A percentile compares a stretch with the other conserved stretches of the same genome.
These are phyloP conservation scores for Gnatocerus cornutus DNA, from an alignment of 2,888 invertebrate genomes.

Conservation along the genomic window DNA sequence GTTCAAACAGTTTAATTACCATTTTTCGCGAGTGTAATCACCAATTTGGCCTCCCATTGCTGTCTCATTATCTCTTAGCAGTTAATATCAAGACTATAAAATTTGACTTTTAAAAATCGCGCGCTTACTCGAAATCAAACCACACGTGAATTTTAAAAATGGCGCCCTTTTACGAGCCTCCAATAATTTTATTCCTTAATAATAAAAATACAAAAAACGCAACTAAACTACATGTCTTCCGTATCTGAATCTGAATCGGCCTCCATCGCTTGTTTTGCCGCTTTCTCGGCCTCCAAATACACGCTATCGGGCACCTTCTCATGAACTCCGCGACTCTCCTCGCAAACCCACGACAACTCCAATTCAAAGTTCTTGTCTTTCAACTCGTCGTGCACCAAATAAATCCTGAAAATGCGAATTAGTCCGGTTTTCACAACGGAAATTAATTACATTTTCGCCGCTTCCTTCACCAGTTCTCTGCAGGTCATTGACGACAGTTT, in stretches of 20 bases:
- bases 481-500: constrained; percentile 89
- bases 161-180: too few species aligned
- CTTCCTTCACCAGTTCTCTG: constrained; percentile 92
- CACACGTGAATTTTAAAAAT: too few species aligned
- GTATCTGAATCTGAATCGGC: constrained; percentile 91
- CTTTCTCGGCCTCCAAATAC: constrained; percentile 88
- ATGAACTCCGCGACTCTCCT: constrained; percentile 85
- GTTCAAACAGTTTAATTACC: too few species aligned
- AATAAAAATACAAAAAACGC: constrained; percentile 33
- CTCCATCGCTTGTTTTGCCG: constrained; percentile 90
- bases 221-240: constrained; percentile 77
- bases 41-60: too few species aligned
- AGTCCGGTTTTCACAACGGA: neutral
- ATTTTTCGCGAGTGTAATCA: too few species aligned
- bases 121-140: too few species aligned
- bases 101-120: too few species aligned
- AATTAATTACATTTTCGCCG: constrained; percentile 87
- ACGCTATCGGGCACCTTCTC: constrained; percentile 85
- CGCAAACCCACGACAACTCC: constrained; percentile 95
- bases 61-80: too few species aligned
- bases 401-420: constrained; percentile 77
- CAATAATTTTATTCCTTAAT: constrained; percentile 38
- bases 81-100: too few species aligned
- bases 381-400: constrained; percentile 92
- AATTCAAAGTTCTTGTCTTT: constrained; percentile 97